Conservation (phyloP, 2,113 vertebrate genomes). For the Motacilla alba region DNA sequence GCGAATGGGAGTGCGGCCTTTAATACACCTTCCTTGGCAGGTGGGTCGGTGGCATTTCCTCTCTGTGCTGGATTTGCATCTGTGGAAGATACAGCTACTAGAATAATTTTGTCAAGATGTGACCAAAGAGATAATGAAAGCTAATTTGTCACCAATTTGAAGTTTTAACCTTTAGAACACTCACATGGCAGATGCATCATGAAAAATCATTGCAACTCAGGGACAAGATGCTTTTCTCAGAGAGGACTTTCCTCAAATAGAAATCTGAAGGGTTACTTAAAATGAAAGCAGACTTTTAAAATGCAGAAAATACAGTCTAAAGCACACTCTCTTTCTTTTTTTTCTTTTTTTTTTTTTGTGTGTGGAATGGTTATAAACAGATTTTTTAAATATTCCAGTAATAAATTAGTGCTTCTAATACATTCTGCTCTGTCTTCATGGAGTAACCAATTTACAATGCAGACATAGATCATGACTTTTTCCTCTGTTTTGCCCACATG, state of each 20-base stretch:
- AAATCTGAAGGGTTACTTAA: neutral
- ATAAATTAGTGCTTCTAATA: neutral
- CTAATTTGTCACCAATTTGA: neutral
- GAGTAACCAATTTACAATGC: neutral
- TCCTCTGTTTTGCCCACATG: neutral
- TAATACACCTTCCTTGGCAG: neutral
- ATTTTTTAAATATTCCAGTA: neutral
- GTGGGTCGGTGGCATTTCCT: neutral
- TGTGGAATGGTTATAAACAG: neutral
- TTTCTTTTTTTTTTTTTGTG: neutral
- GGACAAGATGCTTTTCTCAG: neutral
- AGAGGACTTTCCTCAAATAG: neutral
- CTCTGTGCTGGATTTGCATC: neutral
- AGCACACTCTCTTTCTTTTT: rapidly evolving
- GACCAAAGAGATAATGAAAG: constrained; percentile 39
- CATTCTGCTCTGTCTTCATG: neutral
- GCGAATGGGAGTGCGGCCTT: neutral
- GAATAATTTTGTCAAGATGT: constrained; percentile 38
- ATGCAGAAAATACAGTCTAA: neutral
- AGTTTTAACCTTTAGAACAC: constrained; percentile 8
- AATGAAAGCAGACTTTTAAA: neutral
- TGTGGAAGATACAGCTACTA: neutral
- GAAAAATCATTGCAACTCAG: neutral
- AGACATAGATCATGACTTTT: neutral
- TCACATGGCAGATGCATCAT: neutral